These are phyloP conservation scores for Eriosoma lanigerum DNA, from an alignment of 1,140 invertebrate species.

Conservation along the genomic window DNA sequence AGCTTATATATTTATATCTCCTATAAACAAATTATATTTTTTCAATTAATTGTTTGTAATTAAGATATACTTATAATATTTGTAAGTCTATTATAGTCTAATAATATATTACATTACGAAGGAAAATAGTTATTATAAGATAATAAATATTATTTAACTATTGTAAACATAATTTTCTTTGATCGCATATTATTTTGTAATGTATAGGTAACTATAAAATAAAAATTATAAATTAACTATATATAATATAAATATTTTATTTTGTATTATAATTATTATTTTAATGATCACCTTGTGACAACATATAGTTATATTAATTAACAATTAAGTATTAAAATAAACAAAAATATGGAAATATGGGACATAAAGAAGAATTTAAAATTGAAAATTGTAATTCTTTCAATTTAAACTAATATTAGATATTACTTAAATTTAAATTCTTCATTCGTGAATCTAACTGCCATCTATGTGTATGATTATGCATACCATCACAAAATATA, in stretches of 20 bases:
- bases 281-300: not conserved
- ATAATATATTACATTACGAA: too few relatives aligned
- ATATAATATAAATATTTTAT: not conserved
- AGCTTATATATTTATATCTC: too few relatives aligned
- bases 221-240: too few relatives aligned
- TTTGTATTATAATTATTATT: not conserved
- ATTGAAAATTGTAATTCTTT: not conserved
- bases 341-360: not conserved
- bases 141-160: too few relatives aligned
- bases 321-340: not conserved
- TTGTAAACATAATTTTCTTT: too few relatives aligned
- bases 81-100: too few relatives aligned
- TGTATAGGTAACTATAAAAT: too few relatives aligned
- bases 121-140: too few relatives aligned
- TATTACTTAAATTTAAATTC: not conserved
- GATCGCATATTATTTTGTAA: too few relatives aligned
- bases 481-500: slow-evolving; percentile 45
- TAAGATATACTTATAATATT: too few relatives aligned
- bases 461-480: slow-evolving; percentile 14
- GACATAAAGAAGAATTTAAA: not conserved
- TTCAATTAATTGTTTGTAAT: too few relatives aligned
- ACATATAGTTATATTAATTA: not conserved
- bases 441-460: not conserved
- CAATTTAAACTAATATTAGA: not conserved
- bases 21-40: too few relatives aligned